Evolutionary conservation across 2,888 invertebrate species (phyloP), one percentile per base, ranked within the genome.

Genomic region (Alloscopus bannaensis): DNA sequence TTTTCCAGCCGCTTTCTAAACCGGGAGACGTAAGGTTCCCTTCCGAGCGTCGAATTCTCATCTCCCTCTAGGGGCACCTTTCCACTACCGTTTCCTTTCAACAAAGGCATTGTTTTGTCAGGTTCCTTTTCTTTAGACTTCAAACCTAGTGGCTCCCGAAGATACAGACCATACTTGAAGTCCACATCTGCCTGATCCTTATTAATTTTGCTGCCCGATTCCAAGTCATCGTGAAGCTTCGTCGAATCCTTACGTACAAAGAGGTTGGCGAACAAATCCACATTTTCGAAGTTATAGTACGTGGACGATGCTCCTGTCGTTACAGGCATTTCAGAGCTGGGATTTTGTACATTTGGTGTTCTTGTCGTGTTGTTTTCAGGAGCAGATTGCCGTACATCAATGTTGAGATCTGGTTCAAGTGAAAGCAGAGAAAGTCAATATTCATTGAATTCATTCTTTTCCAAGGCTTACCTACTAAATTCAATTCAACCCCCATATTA

Each of bases 181-280:
- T 71, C 71, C 6, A 0, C 16, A 20, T 55, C 26, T 2, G 47
- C 18, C 1, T 42, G 16, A 1, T 4, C 11, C 1, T 1, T 31
- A 11, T 29, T 13, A 20, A 24, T 13, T 6, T 66, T 24, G 6
- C 24, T 31, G 3, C 69, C 57, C 6, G 42, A 45, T 29, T 70
- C 69, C 13, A 71, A 0, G 31, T 71, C 60, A 3, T 36, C 16
- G 1, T 26, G n/a, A 40, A 47, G 29, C 24, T 62, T 60, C 2
- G n/a, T 0, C 3, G 60, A 29, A 24, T 71, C 29, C 6, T 29
- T 45, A 6, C 47, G 71, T 4, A 60, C 36, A 24, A 71, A 62
- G 3, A 50, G 50, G 40, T 71, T 60, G n/a, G 45, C 20, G 29
- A 70, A 29, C 16, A 45, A 45, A 6, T 29, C 59, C 59, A 70